Evolutionary conservation across 2,888 invertebrate species (phyloP).

Genomic region (Nebria salina): DNA sequence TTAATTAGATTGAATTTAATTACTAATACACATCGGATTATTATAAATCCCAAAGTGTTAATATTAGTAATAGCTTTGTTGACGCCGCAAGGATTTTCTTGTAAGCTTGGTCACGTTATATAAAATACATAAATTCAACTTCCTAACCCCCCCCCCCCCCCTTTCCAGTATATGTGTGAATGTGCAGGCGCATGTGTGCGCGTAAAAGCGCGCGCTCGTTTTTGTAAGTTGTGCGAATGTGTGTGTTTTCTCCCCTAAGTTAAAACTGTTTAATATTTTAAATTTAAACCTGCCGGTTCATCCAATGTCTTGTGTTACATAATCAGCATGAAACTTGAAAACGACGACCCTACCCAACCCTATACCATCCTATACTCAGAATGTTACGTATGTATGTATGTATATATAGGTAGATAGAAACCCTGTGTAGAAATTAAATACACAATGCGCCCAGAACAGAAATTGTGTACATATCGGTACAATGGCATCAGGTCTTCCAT

Average conservation of each 20-base stretch:
- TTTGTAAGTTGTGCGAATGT: not conserved
- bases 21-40: no score
- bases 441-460: conserved; percentile 7
- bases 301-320: not conserved
- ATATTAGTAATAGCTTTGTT: no score
- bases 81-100: no score
- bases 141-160: no score
- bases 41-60: no score
- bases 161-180: no score
- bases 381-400: not conserved
- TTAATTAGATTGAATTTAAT: no score
- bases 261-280: conserved; percentile 1
- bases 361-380: no score
- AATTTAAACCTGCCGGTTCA: not conserved
- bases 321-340: not conserved
- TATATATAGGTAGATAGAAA: not conserved
- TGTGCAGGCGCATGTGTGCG: no score
- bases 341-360: no score
- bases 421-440: not conserved
- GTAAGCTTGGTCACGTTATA: no score
- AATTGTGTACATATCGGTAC: conserved; percentile 44
- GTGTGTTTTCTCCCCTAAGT: not conserved
- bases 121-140: no score
- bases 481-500: conserved; percentile 57
- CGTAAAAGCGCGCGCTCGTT: not conserved